These are phyloP conservation scores for Volucella inflata DNA, from an alignment of 2,888 invertebrate species.

Conservation along the genomic window DNA sequence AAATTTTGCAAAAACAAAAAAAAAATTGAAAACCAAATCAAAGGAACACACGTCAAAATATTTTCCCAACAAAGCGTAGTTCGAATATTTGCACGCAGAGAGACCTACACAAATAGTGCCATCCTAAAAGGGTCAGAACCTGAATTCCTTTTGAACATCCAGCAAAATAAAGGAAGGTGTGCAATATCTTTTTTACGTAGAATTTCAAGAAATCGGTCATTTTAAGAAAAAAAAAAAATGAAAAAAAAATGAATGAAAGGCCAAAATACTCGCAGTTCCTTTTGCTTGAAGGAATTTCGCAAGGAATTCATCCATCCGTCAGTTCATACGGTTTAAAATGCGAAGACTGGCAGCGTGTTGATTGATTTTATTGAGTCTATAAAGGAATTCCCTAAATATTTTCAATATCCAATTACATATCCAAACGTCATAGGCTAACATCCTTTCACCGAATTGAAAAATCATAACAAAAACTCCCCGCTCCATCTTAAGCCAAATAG, in stretches of 20 bases:
- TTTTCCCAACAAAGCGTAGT: conserved; percentile 66
- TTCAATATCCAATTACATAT: conserved; percentile 43
- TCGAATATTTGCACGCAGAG: conserved; percentile 51
- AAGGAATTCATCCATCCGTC: conserved; percentile 18
- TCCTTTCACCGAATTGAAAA: conserved; percentile 36
- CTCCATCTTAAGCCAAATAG: neutral
- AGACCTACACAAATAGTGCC: conserved; percentile 30
- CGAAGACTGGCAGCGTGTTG: conserved; percentile 27
- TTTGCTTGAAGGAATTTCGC: conserved; percentile 48
- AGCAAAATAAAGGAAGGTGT: conserved; percentile 10
- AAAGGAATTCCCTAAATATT: conserved; percentile 50
- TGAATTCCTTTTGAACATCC: conserved; percentile 33
- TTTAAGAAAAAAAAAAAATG: conserved; percentile 9
- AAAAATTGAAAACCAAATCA: conserved; percentile 31
- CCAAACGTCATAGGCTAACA: neutral
- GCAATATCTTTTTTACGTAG: conserved; percentile 41
- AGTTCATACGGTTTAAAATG: neutral
- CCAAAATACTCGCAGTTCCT: no score
- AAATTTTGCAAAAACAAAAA: conserved; percentile 14
- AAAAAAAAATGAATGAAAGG: neutral
- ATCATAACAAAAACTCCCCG: conserved; percentile 67
- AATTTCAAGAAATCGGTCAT: conserved; percentile 57
- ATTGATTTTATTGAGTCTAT: conserved; percentile 59
- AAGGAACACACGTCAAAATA: conserved; percentile 69
- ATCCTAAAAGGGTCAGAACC: conserved; percentile 50